phyloP scores from a whole-genome alignment of 2,888 invertebrate genomes.

The Ypsolopha sequella region DNA sequence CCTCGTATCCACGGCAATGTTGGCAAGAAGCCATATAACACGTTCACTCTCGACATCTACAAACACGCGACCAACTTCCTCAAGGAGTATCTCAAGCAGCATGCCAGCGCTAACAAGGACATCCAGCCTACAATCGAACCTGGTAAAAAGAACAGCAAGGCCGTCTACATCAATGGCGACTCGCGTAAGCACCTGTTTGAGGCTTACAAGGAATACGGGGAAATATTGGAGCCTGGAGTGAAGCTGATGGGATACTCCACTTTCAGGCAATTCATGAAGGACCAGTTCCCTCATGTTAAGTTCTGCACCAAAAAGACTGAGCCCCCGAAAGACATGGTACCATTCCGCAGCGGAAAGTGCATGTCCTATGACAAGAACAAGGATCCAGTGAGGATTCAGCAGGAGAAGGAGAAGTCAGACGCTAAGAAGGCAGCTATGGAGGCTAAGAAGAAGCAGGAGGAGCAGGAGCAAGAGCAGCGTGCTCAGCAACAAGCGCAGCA shows the following conservation, averaged over 20 bases:
- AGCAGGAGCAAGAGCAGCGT: conserved; percentile 49
- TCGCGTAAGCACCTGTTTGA: conserved; percentile 80
- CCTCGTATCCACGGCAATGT: conserved; percentile 84
- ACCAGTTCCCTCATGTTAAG: conserved; percentile 83
- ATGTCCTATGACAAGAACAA: conserved; percentile 67
- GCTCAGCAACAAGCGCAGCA: conserved; percentile 56
- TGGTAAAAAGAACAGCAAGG: conserved; percentile 57
- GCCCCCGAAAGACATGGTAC: conserved; percentile 57
- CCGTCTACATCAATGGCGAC: conserved; percentile 63
- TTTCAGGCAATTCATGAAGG: conserved; percentile 84
- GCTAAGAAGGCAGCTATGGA: conserved; percentile 64
- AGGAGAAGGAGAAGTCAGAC: conserved; percentile 61
- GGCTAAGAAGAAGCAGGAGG: conserved; percentile 62
- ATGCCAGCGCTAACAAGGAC: conserved; percentile 70
- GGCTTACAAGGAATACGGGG: conserved; percentile 80
- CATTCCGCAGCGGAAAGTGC: conserved; percentile 67
- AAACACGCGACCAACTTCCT: conserved; percentile 83
- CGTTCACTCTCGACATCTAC: conserved; percentile 83
- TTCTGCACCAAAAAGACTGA: conserved; percentile 75
- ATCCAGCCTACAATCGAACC: conserved; percentile 48
- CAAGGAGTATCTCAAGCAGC: conserved; percentile 78
- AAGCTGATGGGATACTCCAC: conserved; percentile 86
- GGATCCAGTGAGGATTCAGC: conserved; percentile 59
- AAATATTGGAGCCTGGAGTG: conserved; percentile 76
- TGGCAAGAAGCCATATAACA: conserved; percentile 85